A percentile compares a stretch with the other conserved stretches of the same genome.
Evolutionary conservation across 2,797 vertebrate genomes (phyloP).

Genomic region (Carcharodon carcharias): DNA sequence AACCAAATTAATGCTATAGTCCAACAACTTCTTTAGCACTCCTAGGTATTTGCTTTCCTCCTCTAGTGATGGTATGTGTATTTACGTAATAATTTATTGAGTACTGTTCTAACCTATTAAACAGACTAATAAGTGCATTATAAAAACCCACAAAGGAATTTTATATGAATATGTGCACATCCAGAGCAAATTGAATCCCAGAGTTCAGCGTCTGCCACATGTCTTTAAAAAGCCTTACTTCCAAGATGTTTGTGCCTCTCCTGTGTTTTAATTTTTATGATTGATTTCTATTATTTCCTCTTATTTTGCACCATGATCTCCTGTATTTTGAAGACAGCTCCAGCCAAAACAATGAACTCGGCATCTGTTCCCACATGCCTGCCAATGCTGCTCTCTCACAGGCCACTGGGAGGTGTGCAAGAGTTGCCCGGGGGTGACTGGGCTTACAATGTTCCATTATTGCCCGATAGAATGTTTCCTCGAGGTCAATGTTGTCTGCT

Average conservation of each 20-base stretch:
- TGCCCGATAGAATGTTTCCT: neutral
- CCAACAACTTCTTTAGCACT: neutral
- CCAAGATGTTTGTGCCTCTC: neutral
- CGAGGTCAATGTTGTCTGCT: neutral
- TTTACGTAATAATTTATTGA: neutral
- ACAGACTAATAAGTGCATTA: neutral
- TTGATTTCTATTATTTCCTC: neutral
- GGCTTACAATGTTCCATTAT: neutral
- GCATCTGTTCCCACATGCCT: constrained; percentile 6
- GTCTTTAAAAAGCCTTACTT: neutral
- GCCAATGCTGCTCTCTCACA: neutral
- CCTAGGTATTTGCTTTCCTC: neutral
- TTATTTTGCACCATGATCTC: neutral
- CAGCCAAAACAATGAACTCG: neutral
- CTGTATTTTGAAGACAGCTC: neutral
- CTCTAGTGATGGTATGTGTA: neutral
- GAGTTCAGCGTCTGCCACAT: neutral
- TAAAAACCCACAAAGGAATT: neutral
- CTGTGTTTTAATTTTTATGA: neutral
- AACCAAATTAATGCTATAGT: neutral
- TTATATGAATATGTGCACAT: neutral
- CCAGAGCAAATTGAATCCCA: neutral
- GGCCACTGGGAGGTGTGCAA: constrained; percentile 21
- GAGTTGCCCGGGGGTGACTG: neutral
- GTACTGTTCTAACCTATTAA: neutral